Evolutionary conservation across 2,888 invertebrate species (phyloP).

Genomic region (Silvanus unidentatus): DNA sequence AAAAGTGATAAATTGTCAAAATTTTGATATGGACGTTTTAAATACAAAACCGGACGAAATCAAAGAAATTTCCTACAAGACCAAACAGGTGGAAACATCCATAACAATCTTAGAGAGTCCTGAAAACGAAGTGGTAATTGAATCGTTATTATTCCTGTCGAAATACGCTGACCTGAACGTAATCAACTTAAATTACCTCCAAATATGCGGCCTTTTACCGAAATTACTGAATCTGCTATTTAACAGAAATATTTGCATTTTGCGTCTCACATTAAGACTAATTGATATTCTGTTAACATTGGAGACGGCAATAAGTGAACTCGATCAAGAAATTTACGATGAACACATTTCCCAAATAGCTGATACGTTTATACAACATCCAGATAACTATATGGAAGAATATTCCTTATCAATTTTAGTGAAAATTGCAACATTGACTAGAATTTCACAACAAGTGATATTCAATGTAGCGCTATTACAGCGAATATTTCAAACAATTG

Average conservation of each 20-base stretch:
- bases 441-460: conserved; percentile 25
- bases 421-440: conserved; percentile 23
- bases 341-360: conserved; percentile 27
- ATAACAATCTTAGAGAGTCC: conserved; percentile 32
- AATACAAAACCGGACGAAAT: conserved; percentile 17
- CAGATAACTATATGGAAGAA: conserved; percentile 26
- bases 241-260: conserved; percentile 31
- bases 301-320: conserved; percentile 26
- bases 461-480: conserved; percentile 27
- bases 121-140: conserved; percentile 31
- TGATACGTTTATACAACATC: conserved; percentile 26
- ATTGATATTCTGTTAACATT: conserved; percentile 25
- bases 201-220: conserved; percentile 26
- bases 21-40: background rate
- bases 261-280: conserved; percentile 28
- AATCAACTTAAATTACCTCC: conserved; percentile 28
- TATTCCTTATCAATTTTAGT: conserved; percentile 29
- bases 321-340: conserved; percentile 32
- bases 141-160: conserved; percentile 32
- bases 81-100: conserved; percentile 34
- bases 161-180: conserved; percentile 32
- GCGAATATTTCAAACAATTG: conserved; percentile 27
- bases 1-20: background rate
- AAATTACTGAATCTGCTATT: conserved; percentile 27
- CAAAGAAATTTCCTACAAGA: conserved; percentile 32